Evolutionary conservation across 2,113 vertebrate species (phyloP), one percentile per base, ranked within the genome.

Genomic region (Speoplatyrhinus poulsoni): DNA sequence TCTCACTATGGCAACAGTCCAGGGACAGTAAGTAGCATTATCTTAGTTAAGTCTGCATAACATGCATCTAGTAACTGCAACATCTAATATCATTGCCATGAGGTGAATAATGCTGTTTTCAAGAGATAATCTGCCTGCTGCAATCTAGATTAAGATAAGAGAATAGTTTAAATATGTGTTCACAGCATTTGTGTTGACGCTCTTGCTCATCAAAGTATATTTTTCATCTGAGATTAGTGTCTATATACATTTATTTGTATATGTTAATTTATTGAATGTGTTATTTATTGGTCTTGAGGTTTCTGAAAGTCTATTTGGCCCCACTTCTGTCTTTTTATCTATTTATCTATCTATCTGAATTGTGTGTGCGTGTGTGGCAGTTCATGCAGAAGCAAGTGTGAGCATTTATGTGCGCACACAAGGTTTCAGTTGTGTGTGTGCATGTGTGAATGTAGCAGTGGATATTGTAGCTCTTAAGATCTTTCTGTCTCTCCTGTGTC

Each of bases 231-330:
- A 79, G 55, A 69, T 84, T 62, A 69, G 55, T 17, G 50, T 69
- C 47, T 47, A 70, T 75, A 79, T 80, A 77, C 72, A 73, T 84
- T 80, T 75, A 65, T 82, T 78, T 72, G 41, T 68, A 81, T 72
- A 62, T 62, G 19, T 82, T 85, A 58, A 90, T 82, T 87, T 87
- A 81, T 87, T 88, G 73, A 87, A 75, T 85, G 83, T 88, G n/a
- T 70, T 82, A 76, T 81, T 88, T 88, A 82, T 83, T 84, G 75
- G 69, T 76, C 56, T 73, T 46, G 69, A 69, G 68, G 69, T 83
- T 82, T 73, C 32, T 76, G 70, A 75, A 85, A 78, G 69, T 84
- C 81, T 69, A 67, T 69, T 58, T 60, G 79, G 63, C 60, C 62
- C 70, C 70, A 79, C 67, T 73, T n/a, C 12, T 46, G 15, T 60